Percentiles rank a stretch among this genome's conserved stretches.
phyloP scores from a whole-genome alignment of 2,888 invertebrate genomes.

The Zaprionus obscuricornis region DNA sequence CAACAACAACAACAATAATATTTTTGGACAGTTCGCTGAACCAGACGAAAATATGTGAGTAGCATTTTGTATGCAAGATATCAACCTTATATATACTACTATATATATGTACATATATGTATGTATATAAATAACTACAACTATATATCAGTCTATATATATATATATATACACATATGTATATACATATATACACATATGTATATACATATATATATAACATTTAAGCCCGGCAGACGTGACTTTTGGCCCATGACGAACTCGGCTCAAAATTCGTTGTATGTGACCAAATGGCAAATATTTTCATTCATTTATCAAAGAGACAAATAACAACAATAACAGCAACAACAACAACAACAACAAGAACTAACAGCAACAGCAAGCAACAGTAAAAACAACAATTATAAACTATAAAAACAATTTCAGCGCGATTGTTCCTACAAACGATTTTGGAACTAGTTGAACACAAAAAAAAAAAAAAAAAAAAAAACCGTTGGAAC shows the following conservation, averaged over 20 bases:
- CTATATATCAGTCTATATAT: slow-evolving; percentile 2
- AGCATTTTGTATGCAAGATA: no score
- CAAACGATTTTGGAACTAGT: slow-evolving; percentile 1
- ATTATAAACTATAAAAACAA: slow-evolving; percentile 6
- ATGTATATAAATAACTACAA: neutral
- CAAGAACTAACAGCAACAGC: neutral
- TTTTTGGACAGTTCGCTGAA: no score
- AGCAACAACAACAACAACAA: neutral
- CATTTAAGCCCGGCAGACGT: slow-evolving; percentile 49
- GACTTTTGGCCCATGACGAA: slow-evolving; percentile 52
- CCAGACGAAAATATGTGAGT: no score
- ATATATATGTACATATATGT: neutral
- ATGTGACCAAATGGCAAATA: slow-evolving; percentile 67
- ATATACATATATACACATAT: neutral
- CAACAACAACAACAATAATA: no score
- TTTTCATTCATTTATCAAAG: slow-evolving; percentile 54
- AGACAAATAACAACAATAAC: slow-evolving; percentile 13
- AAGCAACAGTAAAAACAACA: slow-evolving; percentile 22
- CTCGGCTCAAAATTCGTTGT: slow-evolving; percentile 29
- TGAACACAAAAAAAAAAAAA: neutral
- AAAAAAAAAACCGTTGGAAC: no score
- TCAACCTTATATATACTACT: neutral
- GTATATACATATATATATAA: slow-evolving; percentile 8
- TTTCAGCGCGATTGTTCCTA: slow-evolving; percentile 1
- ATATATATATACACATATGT: neutral